Evolutionary conservation across 2,888 invertebrate genomes (phyloP).

Genomic region (Gastrophysa polygoni): DNA sequence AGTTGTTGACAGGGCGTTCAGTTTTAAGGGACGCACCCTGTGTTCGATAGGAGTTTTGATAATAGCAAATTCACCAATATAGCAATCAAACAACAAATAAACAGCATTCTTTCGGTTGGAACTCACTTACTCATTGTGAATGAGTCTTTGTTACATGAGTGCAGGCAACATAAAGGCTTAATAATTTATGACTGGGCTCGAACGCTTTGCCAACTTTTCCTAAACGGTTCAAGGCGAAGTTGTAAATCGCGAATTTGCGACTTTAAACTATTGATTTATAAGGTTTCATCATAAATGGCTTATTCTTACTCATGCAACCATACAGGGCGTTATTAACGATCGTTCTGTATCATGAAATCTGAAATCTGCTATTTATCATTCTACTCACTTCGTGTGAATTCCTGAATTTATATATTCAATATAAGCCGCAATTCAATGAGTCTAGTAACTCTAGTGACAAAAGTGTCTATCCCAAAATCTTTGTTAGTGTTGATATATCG

Average conservation of each 20-base stretch:
- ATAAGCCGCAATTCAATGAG: too few species aligned
- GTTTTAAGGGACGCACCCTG: too few species aligned
- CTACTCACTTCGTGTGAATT: too few species aligned
- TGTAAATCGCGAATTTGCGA: conserved; percentile 3
- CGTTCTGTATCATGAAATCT: too few species aligned
- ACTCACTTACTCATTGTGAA: not conserved
- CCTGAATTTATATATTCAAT: too few species aligned
- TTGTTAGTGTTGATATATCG: too few species aligned
- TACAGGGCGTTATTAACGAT: not conserved
- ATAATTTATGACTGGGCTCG: not conserved
- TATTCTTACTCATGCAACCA: not conserved
- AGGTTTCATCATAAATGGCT: not conserved
- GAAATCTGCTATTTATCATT: too few species aligned
- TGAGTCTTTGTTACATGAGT: not conserved
- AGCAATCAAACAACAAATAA: not conserved
- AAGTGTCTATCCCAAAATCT: too few species aligned
- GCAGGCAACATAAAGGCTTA: not conserved
- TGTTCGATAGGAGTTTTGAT: too few species aligned
- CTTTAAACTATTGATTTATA: not conserved
- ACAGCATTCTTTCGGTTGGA: not conserved
- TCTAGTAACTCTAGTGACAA: too few species aligned
- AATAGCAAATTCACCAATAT: not conserved
- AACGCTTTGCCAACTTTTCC: conserved; percentile 1
- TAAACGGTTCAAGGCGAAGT: conserved; percentile 1
- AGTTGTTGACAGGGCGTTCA: too few species aligned